Conservation (phyloP, 2,888 invertebrate species). For the Caenorhabditis doughertyi region DNA sequence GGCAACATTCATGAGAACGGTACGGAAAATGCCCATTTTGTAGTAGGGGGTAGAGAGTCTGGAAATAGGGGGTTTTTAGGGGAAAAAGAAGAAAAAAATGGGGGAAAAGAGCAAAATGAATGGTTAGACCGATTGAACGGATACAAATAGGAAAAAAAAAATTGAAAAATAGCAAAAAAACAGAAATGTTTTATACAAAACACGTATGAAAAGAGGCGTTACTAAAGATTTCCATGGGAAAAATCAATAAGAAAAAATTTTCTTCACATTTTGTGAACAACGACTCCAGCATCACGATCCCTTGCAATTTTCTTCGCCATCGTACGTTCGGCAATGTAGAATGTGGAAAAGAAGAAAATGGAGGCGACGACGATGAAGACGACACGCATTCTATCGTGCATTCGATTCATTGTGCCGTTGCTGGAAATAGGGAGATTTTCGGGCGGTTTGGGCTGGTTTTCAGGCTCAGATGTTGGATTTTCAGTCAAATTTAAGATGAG, state of each 20-base stretch:
- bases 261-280: constrained; percentile 69
- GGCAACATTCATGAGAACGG: constrained; percentile 70
- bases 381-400: constrained; percentile 79
- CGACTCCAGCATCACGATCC: constrained; percentile 74
- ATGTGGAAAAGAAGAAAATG: constrained; percentile 71
- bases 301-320: constrained; percentile 67
- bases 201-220: constrained; percentile 8
- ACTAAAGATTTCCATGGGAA: not conserved
- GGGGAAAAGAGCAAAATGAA: constrained; percentile 6
- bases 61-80: not conserved
- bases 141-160: constrained; percentile 20
- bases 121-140: constrained; percentile 66
- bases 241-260: not conserved
- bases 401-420: constrained; percentile 77
- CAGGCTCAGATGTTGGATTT: not conserved
- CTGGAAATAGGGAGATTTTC: constrained; percentile 47
- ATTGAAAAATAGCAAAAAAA: not conserved
- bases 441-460: not conserved
- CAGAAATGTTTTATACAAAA: constrained; percentile 4
- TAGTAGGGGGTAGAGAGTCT: not conserved
- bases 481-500: too few relatives aligned
- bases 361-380: constrained; percentile 75
- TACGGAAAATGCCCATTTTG: constrained; percentile 76
- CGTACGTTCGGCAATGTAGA: constrained; percentile 66
- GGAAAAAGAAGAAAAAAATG: constrained; percentile 4